Evolutionary conservation across 2,888 invertebrate species (phyloP), one percentile per base, ranked within the genome.

Genomic region (Apamea epomidion): DNA sequence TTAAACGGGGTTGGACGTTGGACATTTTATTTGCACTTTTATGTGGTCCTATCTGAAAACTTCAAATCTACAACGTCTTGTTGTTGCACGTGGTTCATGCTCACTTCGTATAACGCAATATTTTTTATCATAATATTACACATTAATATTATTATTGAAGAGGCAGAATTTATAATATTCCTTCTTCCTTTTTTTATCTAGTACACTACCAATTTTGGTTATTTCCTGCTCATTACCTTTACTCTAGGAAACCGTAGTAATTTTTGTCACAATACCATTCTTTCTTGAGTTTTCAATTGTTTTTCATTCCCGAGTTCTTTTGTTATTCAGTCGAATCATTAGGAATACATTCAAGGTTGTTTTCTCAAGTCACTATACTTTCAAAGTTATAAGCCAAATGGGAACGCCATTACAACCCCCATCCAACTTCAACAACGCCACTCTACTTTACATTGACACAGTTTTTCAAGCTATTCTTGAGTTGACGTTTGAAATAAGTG

Each of bases 381-480:
- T 54, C 16, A 25, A 18, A 68, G 42, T 37, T 25, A 60, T 16
- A n/a, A 29, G 6, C 10, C 4, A 58, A 51, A 64, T n/a, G 42
- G 14, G 12, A 74, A 37, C 16, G 18, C 62, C 62, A 75, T 78
- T 48, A 74, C n/a, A 32, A 71, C 29, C 48, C 51, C 71, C 68
- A 58, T 69, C 25, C 51, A 37, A 67, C 60, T 74, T 72, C n/a
- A 58, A 60, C 62, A 29, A 29, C 73, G 37, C 48, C 54, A 73
- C 78, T 82, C 67, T 82, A 81, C 84, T 86, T 81, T 81, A 83
- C 88, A 85, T 88, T 84, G 84, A 88, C 89, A 88, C 78, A 89
- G 77, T 88, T 89, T 86, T 88, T 89, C 83, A 89, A 88, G 83
- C 74, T 51, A 75, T 78, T 82, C 83, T 83, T 74, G 81, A 82